Evolutionary conservation across 2,797 vertebrate genomes (phyloP).

Genomic region (Aldrovandia affinis): DNA sequence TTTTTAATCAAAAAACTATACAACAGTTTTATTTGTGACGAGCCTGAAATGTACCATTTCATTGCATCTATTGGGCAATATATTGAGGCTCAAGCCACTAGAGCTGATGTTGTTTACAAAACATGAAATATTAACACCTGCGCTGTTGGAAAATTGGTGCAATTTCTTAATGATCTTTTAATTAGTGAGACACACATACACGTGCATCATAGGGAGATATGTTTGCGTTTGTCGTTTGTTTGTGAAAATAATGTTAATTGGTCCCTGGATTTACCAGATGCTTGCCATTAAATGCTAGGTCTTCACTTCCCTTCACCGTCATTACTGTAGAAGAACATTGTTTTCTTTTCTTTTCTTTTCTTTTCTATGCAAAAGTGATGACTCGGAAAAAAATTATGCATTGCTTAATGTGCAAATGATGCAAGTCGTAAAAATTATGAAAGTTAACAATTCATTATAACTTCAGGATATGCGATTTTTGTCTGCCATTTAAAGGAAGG

Average conservation of each 20-base stretch:
- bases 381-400: not conserved
- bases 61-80: not conserved
- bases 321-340: not conserved
- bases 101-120: not conserved
- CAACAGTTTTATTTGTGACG: not conserved
- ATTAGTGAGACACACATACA: conserved; percentile 32
- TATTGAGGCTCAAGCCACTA: not conserved
- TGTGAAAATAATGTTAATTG: conserved; percentile 41
- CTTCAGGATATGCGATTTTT: not conserved
- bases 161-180: conserved; percentile 46
- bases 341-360: conserved; percentile 22
- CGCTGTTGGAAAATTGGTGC: conserved; percentile 46
- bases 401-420: conserved; percentile 4
- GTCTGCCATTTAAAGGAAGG: not conserved
- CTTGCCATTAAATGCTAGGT: conserved; percentile 39
- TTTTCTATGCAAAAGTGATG: conserved; percentile 12
- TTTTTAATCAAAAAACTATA: not conserved
- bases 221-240: conserved; percentile 37
- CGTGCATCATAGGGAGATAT: conserved; percentile 35
- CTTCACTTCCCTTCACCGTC: not conserved
- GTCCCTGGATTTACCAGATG: conserved; percentile 44
- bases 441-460: not conserved
- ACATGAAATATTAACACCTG: conserved; percentile 15
- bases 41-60: not conserved
- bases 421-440: not conserved